These are phyloP conservation scores for Platyscelio sp. DNA, from an alignment of 2,888 invertebrate genomes.

Conservation along the genomic window DNA sequence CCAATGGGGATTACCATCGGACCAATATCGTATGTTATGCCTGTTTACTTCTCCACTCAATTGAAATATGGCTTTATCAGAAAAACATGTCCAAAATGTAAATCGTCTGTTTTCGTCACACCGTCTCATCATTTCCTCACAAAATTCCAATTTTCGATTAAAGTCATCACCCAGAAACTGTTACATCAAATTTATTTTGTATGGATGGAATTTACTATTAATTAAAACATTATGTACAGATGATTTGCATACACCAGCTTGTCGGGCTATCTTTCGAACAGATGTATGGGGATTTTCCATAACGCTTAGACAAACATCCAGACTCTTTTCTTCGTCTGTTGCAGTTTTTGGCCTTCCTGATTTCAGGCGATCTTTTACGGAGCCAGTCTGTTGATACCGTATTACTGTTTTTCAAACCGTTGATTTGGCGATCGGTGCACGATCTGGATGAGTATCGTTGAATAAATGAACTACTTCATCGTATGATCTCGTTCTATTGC, in stretches of 20 bases:
- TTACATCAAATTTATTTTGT: slow-evolving; percentile 16
- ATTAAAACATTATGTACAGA: no score
- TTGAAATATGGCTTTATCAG: slow-evolving; percentile 10
- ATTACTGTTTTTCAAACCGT: slow-evolving; percentile 19
- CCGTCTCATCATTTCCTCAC: slow-evolving; percentile 15
- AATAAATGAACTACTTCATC: slow-evolving; percentile 24
- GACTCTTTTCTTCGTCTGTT: slow-evolving; percentile 26
- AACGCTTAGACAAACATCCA: slow-evolving; percentile 35
- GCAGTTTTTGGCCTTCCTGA: slow-evolving; percentile 44
- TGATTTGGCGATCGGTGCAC: slow-evolving; percentile 5
- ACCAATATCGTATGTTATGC: slow-evolving; percentile 30
- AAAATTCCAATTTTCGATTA: slow-evolving; percentile 28
- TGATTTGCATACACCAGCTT: slow-evolving; percentile 43
- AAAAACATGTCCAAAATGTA: slow-evolving; percentile 19
- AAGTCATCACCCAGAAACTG: slow-evolving; percentile 29
- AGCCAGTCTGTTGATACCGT: slow-evolving; percentile 21
- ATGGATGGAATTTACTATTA: slow-evolving; percentile 29
- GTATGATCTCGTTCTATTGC: slow-evolving; percentile 22
- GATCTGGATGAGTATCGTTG: slow-evolving; percentile 2
- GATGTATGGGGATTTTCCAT: slow-evolving; percentile 32
- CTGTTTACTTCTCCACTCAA: slow-evolving; percentile 14
- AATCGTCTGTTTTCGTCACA: slow-evolving; percentile 11
- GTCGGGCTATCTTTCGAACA: slow-evolving; percentile 33
- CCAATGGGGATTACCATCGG: slow-evolving; percentile 15
- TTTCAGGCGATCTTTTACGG: slow-evolving; percentile 27